Evolutionary conservation across 2,113 vertebrate species (phyloP).

Genomic region (Marcusenius ussheri): DNA sequence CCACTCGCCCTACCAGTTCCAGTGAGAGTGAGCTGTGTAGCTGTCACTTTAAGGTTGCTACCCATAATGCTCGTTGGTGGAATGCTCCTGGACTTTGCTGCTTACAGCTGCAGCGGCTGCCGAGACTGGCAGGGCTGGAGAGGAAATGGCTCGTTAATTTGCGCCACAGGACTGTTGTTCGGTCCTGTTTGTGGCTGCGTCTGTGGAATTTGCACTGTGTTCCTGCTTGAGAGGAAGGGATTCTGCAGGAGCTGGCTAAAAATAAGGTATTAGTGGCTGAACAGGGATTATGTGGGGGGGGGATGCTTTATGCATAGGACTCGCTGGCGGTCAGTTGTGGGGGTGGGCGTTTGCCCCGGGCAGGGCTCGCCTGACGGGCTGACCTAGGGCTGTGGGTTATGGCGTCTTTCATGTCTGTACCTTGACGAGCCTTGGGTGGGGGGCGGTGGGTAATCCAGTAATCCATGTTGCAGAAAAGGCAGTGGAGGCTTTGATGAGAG

Average conservation of each 20-base stretch:
- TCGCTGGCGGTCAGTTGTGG: background rate
- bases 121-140: conserved; percentile 31
- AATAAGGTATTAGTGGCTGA: background rate
- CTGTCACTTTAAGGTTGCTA: conserved; percentile 64
- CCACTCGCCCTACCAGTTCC: background rate
- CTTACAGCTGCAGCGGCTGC: conserved; percentile 38
- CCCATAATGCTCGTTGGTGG: conserved; percentile 59
- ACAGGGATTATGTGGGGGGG: background rate
- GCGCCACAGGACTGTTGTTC: conserved; percentile 19
- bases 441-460: too few relatives aligned
- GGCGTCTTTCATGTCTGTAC: background rate
- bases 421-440: background rate
- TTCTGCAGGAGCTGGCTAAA: background rate
- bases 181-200: background rate
- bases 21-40: conserved; percentile 5
- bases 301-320: background rate
- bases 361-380: background rate
- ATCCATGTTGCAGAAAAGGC: too few relatives aligned
- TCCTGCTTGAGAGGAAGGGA: background rate
- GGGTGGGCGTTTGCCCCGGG: background rate
- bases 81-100: conserved; percentile 46
- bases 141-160: conserved; percentile 32
- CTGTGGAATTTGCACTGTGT: background rate
- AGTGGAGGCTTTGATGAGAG: background rate
- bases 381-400: background rate